Evolutionary conservation across 2,113 vertebrate genomes (phyloP), one percentile per base, ranked within the genome.

Genomic region (Tychaedon coryphoeus): DNA sequence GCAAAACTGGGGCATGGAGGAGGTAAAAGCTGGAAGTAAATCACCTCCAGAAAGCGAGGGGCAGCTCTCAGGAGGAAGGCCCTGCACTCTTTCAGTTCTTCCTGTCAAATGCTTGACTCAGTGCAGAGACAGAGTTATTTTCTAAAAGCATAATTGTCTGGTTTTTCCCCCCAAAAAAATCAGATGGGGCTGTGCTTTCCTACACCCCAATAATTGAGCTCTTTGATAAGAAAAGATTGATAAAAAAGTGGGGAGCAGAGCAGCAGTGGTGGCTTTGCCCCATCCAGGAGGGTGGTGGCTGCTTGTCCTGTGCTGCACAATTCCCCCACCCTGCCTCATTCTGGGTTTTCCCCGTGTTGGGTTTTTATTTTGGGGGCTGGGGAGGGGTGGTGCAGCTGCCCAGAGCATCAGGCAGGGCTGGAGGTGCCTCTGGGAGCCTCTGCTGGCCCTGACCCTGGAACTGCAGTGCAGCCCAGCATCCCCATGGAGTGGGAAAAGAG

Each of bases 401-500:
- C 33, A 14, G 66, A 90, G 67, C 26, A 12, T 6, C 48, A 2
- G 24, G 20, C 56, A 82, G 48, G 50, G 48, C 70, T 77, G 90
- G 33, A 18, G 72, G 45, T 0, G 10, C 40, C 73, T 65, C 81
- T 1, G 70, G 82, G 81, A 91, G 93, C 95, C 92, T 93, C 93
- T 77, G 2, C 36, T 10, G 50, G 57, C 4, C 8, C 43, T 0
- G 5, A 14, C 6, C 5, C 74, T 86, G 92, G 92, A 94, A 94
- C 56, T 91, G 76, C 92, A 92, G 45, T 1, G 22, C 61, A 42
- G 57, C 34, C 40, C 24, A 3, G 0, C 3, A 4, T 43, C 53
- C 73, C 33, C 14, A 1, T 0, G 1, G 3, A 13, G 4, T 0
- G 3, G 69, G 22, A 82, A 90, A 61, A 0, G 7, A 3, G 4